Base-by-base conservation (phyloP, 2,888 invertebrate genomes). In the Brassicogethes aeneus region DNA sequence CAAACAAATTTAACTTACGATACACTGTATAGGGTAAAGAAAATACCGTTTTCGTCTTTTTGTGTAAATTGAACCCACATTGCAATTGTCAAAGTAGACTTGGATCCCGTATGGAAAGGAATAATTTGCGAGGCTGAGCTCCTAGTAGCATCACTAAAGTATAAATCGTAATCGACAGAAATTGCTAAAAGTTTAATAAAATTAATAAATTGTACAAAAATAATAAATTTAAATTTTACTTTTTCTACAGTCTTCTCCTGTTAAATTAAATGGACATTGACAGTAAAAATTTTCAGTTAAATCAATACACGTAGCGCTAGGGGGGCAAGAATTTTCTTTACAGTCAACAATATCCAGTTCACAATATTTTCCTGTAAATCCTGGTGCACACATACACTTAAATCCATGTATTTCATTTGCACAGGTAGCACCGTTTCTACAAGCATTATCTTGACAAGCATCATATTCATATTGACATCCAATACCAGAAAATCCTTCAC, bases 21-120 rank as follows among this genome's bases (percentile, higher is more conserved):
- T 37, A 94, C 93, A 47, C 85, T 83, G 63, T 94, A 95, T 3
- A 95, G 76, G 0, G 92, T 93, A 59, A 93, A 90, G 79, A 95
- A 92, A 41, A 89, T 87, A 50, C 95, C 95, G 44, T 85, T 86
- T 68, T 91, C 93, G 56, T 92, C 92, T 67, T 82, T 82, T 60
- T 85, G 85, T 0, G 89, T 86, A 60, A 91, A 97, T 65, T 94
- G 91, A 0, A 97, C 91, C 97, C 97, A 97, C 80, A 96, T 79
- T 13, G 89, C 92, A 39, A 97, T 76, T 0, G 94, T 92, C 17
- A 96, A 66, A 57, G 89, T 86, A 50, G 80, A 79, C 41, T 82
- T 79, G 12, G 78, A 77, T 2, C 80, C 80, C 10, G 84, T 84
- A 53, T 82, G 81, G 70, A 96, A 93, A 39, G 95, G 95, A 58